Evolutionary conservation across 2,797 vertebrate species (phyloP), one percentile per base, ranked within the genome.

Genomic region (Acrossocheilus fasciatus): DNA sequence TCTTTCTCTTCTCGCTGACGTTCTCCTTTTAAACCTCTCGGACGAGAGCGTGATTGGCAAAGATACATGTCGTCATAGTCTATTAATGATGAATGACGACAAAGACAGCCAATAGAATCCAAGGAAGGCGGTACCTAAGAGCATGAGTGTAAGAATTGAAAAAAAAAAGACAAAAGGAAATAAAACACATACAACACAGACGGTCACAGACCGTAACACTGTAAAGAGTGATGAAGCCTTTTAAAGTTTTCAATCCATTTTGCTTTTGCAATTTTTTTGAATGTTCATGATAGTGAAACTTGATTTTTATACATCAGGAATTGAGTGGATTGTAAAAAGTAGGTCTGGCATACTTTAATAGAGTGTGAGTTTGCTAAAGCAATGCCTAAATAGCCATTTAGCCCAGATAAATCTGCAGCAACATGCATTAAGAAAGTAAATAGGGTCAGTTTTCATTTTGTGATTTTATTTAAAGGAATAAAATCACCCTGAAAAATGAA

Each of bases 231-330:
- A 66, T 0, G 5, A 66, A 30, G 41, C 26, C 36, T n/a, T 78
- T 78, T 78, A 78, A 59, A 69, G 66, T 26, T 79, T 79, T 59
- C 8, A 64, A 43, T 5, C 18, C 1, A 26, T 43, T 62, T 80
- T 45, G 41, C 39, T 62, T 59, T 4, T 79, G 54, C n/a, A 20
- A 4, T 62, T 43, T 54, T 54, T 34, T 5, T 12, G 4, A 17
- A 34, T 36, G 18, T 76, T 23, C 30, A 12, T 36, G 30, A 68
- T 26, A 17, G 12, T 17, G 30, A 54, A 6, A 36, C 50, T 39
- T 23, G 9, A 75, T 52, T 52, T 75, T 52, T 57, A 30, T 50
- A 2, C n/a, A 30, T 52, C 1, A 20, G 45, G 43, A 76, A 76
- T 54, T 52, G 15, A 52, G 11, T 36, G 47, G 4, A 76, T 6